Evolutionary conservation across 1,140 invertebrate species (phyloP).

Genomic region (Drosophila suzukii): DNA sequence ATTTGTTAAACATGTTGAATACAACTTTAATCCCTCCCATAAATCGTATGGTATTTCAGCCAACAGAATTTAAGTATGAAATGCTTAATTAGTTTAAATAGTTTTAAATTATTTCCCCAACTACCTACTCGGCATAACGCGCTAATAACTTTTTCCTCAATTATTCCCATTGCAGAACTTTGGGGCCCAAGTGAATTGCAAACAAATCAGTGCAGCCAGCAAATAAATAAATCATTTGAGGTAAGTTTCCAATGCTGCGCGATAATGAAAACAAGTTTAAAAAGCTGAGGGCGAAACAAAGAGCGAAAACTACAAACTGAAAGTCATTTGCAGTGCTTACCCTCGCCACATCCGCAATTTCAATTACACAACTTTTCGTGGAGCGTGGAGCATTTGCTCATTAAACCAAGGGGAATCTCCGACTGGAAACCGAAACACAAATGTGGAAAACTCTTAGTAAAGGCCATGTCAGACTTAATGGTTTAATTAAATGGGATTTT

Average conservation of each 20-base stretch:
- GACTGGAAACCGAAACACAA: conserved; percentile 8
- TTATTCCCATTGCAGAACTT: conserved; percentile 38
- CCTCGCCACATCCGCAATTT: conserved; percentile 65
- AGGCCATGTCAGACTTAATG: conserved; percentile 50
- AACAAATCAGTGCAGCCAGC: conserved; percentile 17
- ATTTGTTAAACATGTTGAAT: background rate
- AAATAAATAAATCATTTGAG: conserved; percentile 43
- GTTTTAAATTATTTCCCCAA: background rate
- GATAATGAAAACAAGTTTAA: conserved; percentile 18
- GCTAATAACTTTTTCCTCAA: background rate
- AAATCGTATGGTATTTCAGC: background rate
- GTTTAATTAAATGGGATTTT: conserved; percentile 68
- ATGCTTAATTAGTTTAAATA: background rate
- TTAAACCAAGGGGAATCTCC: conserved; percentile 24
- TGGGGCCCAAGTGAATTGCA: conserved; percentile 8
- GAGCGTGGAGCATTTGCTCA: conserved; percentile 37
- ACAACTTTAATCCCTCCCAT: background rate
- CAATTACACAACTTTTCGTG: conserved; percentile 61
- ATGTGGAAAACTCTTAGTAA: conserved; percentile 33
- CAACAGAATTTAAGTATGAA: background rate
- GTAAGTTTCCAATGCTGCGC: conserved; percentile 26
- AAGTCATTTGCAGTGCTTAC: conserved; percentile 64
- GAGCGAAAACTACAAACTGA: conserved; percentile 38
- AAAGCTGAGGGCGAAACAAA: conserved; percentile 22
- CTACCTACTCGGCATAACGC: too few relatives aligned